These are phyloP conservation scores for Cistogaster globosa DNA, from an alignment of 2,888 invertebrate species.

Conservation along the genomic window DNA sequence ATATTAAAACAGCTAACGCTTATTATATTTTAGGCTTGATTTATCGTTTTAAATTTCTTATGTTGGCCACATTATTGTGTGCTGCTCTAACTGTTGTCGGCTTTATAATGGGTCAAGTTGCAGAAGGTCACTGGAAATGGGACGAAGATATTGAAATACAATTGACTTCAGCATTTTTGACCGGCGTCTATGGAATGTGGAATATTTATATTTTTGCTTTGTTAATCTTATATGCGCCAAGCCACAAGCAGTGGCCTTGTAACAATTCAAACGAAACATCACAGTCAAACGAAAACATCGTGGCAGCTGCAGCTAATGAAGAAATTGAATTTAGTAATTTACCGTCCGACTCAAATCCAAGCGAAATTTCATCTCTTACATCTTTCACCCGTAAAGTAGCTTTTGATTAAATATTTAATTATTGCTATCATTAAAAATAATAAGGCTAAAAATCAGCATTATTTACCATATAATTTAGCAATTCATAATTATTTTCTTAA, in stretches of 20 bases:
- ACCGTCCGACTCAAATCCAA: constrained; percentile 89
- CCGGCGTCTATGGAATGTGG: constrained; percentile 99
- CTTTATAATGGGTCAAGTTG: constrained; percentile 96
- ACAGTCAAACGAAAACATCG: constrained; percentile 84
- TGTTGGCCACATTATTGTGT: constrained; percentile 96
- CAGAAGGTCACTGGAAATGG: constrained; percentile 98
- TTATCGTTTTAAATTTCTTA: constrained; percentile 98
- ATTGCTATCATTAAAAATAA: not conserved
- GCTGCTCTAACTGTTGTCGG: constrained; percentile 97
- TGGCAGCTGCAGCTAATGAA: constrained; percentile 90
- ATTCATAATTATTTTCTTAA: too few relatives aligned
- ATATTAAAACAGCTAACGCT: too few relatives aligned
- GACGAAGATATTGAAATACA: constrained; percentile 93
- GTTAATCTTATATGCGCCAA: constrained; percentile 97
- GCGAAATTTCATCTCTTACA: constrained; percentile 95
- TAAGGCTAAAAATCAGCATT: too few relatives aligned
- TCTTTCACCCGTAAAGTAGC: constrained; percentile 93
- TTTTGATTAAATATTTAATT: constrained; percentile 88
- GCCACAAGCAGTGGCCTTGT: constrained; percentile 96
- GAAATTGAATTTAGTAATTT: constrained; percentile 95
- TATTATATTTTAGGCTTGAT: constrained; percentile 85
- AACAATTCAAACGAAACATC: constrained; percentile 80
- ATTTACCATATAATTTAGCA: too few relatives aligned
- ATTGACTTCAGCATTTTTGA: constrained; percentile 98
- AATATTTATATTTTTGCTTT: constrained; percentile 98